These are phyloP conservation scores for Montifringilla adamsi DNA, from an alignment of 2,113 vertebrate species.

Conservation along the genomic window DNA sequence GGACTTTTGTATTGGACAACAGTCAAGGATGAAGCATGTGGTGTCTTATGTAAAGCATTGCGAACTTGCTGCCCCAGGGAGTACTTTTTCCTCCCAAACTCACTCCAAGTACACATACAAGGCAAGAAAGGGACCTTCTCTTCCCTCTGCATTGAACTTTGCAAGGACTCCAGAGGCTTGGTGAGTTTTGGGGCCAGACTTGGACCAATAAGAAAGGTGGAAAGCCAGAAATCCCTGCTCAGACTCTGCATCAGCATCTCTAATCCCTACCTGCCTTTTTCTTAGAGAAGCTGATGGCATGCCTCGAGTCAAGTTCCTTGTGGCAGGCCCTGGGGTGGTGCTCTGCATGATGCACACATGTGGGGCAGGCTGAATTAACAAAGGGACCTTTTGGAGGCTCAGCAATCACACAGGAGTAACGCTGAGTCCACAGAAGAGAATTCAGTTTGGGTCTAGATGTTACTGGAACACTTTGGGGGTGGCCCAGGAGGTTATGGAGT, in stretches of 20 bases:
- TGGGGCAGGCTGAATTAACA: not conserved
- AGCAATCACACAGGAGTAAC: not conserved
- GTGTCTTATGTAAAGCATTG: not conserved
- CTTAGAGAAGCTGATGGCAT: not conserved
- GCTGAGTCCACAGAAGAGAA: not conserved
- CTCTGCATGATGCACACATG: not conserved
- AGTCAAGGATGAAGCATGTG: not conserved
- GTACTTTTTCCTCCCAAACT: not conserved
- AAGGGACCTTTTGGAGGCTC: not conserved
- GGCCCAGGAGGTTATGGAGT: not conserved
- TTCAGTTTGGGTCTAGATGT: not conserved
- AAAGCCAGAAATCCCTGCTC: not conserved
- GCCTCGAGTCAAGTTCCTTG: not conserved
- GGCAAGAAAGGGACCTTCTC: not conserved
- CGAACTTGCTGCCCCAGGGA: not conserved
- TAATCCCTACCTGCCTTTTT: not conserved
- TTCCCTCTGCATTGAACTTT: not conserved
- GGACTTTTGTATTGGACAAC: not conserved
- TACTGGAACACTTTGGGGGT: not conserved
- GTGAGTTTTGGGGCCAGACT: not conserved
- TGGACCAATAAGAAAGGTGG: not conserved
- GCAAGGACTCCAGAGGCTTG: not conserved
- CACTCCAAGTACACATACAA: not conserved
- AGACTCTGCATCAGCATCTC: not conserved
- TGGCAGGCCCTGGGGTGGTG: not conserved